These are phyloP conservation scores for Drosophila lacicola DNA, from an alignment of 2,888 invertebrate genomes.

Conservation along the genomic window DNA sequence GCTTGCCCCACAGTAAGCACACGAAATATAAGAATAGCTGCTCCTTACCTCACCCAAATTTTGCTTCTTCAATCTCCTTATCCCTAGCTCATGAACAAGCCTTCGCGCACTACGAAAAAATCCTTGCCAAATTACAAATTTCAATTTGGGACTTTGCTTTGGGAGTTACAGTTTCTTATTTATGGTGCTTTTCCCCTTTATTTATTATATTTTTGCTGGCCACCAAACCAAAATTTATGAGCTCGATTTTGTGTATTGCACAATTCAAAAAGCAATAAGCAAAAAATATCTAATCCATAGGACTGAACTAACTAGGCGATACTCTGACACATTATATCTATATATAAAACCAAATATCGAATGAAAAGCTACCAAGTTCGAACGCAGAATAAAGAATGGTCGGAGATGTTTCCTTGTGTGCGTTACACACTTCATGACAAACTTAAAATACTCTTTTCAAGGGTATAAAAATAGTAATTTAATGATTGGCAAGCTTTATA, in stretches of 20 bases:
- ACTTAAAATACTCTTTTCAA: too few relatives aligned
- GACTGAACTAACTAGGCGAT: neutral
- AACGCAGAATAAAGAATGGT: too few relatives aligned
- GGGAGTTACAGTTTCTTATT: slow-evolving; percentile 47
- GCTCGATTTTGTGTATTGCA: slow-evolving; percentile 18
- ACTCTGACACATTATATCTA: neutral
- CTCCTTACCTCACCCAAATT: neutral
- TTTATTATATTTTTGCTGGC: slow-evolving; percentile 62
- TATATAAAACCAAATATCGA: neutral
- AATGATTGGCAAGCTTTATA: too few relatives aligned
- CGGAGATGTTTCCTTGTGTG: too few relatives aligned
- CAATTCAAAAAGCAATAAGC: slow-evolving; percentile 6
- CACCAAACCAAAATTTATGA: slow-evolving; percentile 45
- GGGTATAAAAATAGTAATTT: too few relatives aligned
- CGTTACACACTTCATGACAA: too few relatives aligned
- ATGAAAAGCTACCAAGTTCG: too few relatives aligned
- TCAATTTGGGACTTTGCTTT: slow-evolving; percentile 27
- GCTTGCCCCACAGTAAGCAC: neutral
- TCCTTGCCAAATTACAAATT: slow-evolving; percentile 14
- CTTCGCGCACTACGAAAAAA: neutral
- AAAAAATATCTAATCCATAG: neutral
- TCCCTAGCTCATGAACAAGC: neutral
- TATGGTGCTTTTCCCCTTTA: slow-evolving; percentile 63
- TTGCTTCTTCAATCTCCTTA: neutral
- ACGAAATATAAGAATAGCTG: neutral